These are phyloP conservation scores for Drosophila insularis DNA, from an alignment of 1,140 invertebrate genomes.

Conservation along the genomic window DNA sequence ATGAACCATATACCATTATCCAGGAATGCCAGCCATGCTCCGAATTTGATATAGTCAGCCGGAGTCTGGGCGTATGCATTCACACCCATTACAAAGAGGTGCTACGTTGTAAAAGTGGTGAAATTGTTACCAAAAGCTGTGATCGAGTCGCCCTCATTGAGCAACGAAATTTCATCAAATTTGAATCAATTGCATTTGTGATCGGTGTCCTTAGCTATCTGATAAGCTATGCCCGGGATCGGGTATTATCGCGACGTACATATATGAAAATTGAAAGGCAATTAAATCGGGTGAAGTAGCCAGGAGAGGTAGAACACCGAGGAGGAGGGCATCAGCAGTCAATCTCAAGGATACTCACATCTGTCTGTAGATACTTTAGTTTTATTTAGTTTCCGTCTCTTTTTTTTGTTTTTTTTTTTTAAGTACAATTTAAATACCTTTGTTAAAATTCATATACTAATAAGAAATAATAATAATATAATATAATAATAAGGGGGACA, in stretches of 20 bases:
- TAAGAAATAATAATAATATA: constrained; percentile 36
- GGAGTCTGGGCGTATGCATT: constrained; percentile 87
- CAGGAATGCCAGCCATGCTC: constrained; percentile 91
- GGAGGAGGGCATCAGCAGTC: not conserved
- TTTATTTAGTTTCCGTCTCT: constrained; percentile 53
- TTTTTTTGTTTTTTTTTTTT: constrained; percentile 68
- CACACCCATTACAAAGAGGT: constrained; percentile 88
- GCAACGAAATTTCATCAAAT: constrained; percentile 92
- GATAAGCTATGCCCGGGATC: constrained; percentile 68
- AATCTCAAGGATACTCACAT: constrained; percentile 55
- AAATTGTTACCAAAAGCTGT: constrained; percentile 88
- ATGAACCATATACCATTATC: constrained; percentile 87
- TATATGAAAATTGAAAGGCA: constrained; percentile 83
- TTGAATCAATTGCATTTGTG: constrained; percentile 89
- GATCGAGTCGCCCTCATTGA: constrained; percentile 88
- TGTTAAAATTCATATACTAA: constrained; percentile 64
- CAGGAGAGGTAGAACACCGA: not conserved
- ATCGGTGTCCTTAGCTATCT: constrained; percentile 84
- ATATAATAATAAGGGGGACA: constrained; percentile 33
- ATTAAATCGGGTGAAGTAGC: constrained; percentile 82
- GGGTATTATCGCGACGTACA: constrained; percentile 81
- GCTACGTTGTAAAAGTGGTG: constrained; percentile 87
- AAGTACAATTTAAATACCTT: constrained; percentile 66
- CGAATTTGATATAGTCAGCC: constrained; percentile 88
- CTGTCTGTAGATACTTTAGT: constrained; percentile 64